Conservation (phyloP, 2,888 invertebrate genomes). For the Melanargia galathea region DNA sequence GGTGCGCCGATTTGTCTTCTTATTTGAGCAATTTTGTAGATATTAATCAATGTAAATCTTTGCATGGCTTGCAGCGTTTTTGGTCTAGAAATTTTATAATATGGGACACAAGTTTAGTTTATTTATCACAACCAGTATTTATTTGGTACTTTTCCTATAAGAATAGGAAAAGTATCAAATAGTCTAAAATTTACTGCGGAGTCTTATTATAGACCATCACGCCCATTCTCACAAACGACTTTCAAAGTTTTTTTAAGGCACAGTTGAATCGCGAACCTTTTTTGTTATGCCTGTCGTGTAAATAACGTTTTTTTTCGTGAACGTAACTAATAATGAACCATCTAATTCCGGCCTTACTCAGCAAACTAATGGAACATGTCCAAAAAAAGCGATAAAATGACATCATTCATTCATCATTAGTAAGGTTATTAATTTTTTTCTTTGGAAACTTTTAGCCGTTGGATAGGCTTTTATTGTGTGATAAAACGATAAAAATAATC, state of each 20-base stretch:
- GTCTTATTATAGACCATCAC: too few species aligned
- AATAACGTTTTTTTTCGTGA: background rate
- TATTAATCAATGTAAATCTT: conserved; percentile 10
- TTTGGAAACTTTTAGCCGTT: background rate
- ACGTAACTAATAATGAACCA: background rate
- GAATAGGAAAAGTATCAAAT: too few species aligned
- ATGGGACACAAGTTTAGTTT: background rate
- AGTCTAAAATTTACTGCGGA: too few species aligned
- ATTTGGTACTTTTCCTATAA: background rate
- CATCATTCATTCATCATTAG: background rate
- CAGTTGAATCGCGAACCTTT: too few species aligned
- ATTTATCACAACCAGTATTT: too few species aligned
- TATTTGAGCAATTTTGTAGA: conserved; percentile 11
- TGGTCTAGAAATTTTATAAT: background rate
- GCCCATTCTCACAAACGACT: too few species aligned
- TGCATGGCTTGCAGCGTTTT: background rate
- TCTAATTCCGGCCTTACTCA: background rate
- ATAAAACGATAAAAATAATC: background rate
- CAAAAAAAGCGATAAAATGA: conserved; percentile 1
- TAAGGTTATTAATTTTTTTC: background rate
- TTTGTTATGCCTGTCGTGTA: background rate
- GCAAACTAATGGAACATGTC: background rate
- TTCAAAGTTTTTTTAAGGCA: too few species aligned
- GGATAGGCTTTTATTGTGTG: conserved; percentile 1
- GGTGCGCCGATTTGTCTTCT: conserved; percentile 10